Evolutionary conservation across 2,797 vertebrate genomes (phyloP).

Genomic region (Poecilia wingei): DNA sequence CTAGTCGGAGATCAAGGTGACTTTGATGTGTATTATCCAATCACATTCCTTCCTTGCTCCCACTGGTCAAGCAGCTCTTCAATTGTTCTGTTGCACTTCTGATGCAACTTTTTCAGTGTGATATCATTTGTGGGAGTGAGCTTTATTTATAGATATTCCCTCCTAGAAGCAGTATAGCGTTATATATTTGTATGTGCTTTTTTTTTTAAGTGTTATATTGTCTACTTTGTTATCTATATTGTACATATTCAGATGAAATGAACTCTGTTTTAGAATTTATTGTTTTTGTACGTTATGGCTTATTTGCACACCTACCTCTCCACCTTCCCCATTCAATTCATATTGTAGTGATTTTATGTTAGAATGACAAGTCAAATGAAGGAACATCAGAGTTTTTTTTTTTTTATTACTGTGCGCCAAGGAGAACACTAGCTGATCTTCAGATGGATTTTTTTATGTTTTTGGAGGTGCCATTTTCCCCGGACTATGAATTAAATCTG

Average conservation of each 20-base stretch:
- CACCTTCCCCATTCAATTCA: constrained; percentile 41
- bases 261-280: constrained; percentile 68
- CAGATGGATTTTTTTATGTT: constrained; percentile 7
- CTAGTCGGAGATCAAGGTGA: constrained; percentile 74
- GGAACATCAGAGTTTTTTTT: constrained; percentile 22
- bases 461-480: constrained; percentile 44
- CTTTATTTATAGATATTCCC: constrained; percentile 76
- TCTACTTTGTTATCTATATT: constrained; percentile 71
- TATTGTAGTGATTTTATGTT: constrained; percentile 65
- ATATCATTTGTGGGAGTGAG: constrained; percentile 72
- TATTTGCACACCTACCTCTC: constrained; percentile 85
- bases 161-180: constrained; percentile 61
- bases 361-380: constrained; percentile 56
- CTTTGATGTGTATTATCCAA: constrained; percentile 72
- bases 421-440: constrained; percentile 34
- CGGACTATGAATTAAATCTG: constrained; percentile 27
- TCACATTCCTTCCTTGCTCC: constrained; percentile 75
- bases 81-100: constrained; percentile 61
- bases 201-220: constrained; percentile 73
- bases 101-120: constrained; percentile 64
- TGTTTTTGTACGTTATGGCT: constrained; percentile 74
- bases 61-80: constrained; percentile 56
- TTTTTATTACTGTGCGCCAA: constrained; percentile 47
- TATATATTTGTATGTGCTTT: constrained; percentile 76
- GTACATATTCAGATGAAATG: constrained; percentile 78